These are phyloP conservation scores for Odobenus rosmarus DNA, from an alignment of 2,113 vertebrate genomes.

Conservation along the genomic window DNA sequence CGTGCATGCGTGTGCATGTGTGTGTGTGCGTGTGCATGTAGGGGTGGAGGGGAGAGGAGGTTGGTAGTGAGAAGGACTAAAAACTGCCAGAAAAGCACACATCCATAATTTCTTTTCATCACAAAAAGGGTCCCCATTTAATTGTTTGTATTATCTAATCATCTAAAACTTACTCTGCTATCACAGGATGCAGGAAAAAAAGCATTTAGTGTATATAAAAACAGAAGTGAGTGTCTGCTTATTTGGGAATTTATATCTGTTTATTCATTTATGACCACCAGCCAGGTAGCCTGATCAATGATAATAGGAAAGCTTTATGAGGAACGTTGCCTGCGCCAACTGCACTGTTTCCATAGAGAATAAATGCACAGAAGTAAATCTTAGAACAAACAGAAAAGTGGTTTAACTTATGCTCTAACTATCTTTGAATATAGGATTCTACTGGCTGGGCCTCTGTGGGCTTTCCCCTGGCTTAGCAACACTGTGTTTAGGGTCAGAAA, in stretches of 20 bases:
- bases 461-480: background rate
- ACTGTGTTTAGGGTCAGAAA: background rate
- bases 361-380: constrained; percentile 41
- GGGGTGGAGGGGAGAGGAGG: background rate
- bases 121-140: constrained; percentile 1
- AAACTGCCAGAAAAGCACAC: background rate
- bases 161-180: background rate
- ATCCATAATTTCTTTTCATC: constrained; percentile 43
- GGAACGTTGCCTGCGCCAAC: background rate
- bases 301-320: constrained; percentile 51
- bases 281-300: constrained; percentile 52
- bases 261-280: constrained; percentile 59
- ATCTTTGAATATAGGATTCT: background rate
- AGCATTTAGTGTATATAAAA: constrained; percentile 3
- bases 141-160: constrained; percentile 44
- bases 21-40: no score
- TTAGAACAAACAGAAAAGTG: background rate
- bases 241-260: constrained; percentile 54
- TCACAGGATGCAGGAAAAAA: background rate
- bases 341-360: constrained; percentile 5
- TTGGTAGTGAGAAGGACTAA: background rate
- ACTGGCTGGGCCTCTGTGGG: background rate
- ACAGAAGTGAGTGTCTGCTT: background rate
- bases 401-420: background rate
- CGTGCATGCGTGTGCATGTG: background rate